Conservation (phyloP, 1,140 invertebrate genomes). For the Lepidurus packardi region DNA sequence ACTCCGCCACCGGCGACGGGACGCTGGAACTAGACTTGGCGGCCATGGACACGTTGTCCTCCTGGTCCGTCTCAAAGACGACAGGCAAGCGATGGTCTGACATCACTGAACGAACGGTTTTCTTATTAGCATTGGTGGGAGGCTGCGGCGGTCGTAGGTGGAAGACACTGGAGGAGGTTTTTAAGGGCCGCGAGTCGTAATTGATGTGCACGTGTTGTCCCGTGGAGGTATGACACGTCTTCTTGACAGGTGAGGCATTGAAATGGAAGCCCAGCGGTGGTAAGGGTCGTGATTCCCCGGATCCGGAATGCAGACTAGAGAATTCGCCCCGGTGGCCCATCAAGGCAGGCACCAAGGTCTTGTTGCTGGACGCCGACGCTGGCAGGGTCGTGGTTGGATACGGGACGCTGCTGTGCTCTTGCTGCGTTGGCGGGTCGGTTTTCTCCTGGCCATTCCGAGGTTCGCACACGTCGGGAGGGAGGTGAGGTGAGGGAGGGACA, state of each 20-base stretch:
- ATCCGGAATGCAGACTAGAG: slow-evolving; percentile 23
- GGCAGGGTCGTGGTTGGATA: background rate
- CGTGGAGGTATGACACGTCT: slow-evolving; percentile 29
- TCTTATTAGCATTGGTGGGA: background rate
- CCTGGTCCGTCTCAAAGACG: slow-evolving; percentile 30
- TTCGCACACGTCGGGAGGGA: background rate
- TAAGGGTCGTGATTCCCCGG: slow-evolving; percentile 5
- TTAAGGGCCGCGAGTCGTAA: slow-evolving; percentile 1
- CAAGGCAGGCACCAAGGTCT: slow-evolving; percentile 16
- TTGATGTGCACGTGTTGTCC: slow-evolving; percentile 32
- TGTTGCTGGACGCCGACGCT: background rate
- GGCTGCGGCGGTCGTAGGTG: slow-evolving; percentile 10
- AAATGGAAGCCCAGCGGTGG: slow-evolving; percentile 28
- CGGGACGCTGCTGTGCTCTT: background rate
- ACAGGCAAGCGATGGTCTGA: slow-evolving; percentile 26
- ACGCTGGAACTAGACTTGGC: background rate
- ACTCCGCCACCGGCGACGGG: background rate
- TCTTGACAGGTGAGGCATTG: slow-evolving; percentile 32
- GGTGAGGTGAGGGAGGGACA: background rate
- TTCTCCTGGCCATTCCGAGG: background rate
- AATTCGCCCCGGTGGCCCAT: slow-evolving; percentile 28
- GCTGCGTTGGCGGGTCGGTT: background rate
- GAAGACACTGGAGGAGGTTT: slow-evolving; percentile 15
- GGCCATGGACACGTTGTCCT: slow-evolving; percentile 8
- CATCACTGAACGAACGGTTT: background rate